Conservation (phyloP, 2,797 vertebrate species). For the Numenius phaeopus region DNA sequence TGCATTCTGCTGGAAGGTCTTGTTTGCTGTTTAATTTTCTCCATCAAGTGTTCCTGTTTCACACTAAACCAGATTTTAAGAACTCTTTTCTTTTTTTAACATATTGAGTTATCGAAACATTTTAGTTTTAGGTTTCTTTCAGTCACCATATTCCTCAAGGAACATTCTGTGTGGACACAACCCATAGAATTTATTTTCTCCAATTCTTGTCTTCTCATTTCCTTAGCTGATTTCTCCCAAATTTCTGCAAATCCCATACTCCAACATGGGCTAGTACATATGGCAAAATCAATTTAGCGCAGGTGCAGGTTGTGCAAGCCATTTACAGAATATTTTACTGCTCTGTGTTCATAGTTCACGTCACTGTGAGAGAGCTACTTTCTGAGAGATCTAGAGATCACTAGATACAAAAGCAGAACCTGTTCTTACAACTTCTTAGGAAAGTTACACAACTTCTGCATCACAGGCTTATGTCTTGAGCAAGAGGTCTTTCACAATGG, state of each 20-base stretch:
- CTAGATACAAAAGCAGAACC: neutral
- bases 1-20: neutral
- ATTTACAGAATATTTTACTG: neutral
- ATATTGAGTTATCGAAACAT: neutral
- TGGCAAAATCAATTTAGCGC: neutral
- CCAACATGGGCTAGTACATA: neutral
- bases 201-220: neutral
- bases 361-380: neutral
- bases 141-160: neutral
- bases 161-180: neutral
- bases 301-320: neutral
- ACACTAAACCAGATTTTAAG: neutral
- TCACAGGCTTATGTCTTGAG: fast-evolving
- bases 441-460: neutral
- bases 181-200: neutral
- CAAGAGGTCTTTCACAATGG: neutral
- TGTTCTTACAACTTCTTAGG: neutral
- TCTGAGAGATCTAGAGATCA: neutral
- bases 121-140: neutral
- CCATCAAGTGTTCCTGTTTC: neutral
- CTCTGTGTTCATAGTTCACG: neutral
- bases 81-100: neutral
- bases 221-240: neutral
- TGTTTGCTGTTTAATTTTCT: neutral
- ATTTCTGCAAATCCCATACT: neutral